Evolutionary conservation across 2,888 invertebrate genomes (phyloP).

Genomic region (Lagria hirta): DNA sequence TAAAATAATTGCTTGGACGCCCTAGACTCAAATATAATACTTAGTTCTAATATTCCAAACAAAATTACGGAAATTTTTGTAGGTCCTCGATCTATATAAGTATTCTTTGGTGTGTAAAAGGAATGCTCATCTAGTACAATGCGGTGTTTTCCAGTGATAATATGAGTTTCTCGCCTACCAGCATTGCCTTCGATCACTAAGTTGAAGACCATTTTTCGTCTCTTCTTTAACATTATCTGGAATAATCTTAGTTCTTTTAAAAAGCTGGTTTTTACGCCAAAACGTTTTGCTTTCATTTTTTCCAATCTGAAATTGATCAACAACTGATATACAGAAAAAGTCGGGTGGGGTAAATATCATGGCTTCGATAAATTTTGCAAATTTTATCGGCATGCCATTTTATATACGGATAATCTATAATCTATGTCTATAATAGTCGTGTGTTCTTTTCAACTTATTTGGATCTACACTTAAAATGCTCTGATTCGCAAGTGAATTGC

Average conservation of each 20-base stretch:
- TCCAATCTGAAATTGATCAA: constrained; percentile 9
- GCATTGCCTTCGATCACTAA: neutral
- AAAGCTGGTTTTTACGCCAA: constrained; percentile 8
- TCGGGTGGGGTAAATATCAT: constrained; percentile 2
- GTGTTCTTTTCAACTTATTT: no score
- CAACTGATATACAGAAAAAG: constrained; percentile 7
- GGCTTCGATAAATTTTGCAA: no score
- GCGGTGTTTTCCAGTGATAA: neutral
- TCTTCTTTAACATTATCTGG: constrained; percentile 5
- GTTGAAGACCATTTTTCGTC: constrained; percentile 4
- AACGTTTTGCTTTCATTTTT: constrained; percentile 10
- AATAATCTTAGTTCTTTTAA: constrained; percentile 5
- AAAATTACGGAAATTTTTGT: constrained; percentile 4
- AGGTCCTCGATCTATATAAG: neutral
- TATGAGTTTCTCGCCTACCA: constrained; percentile 4
- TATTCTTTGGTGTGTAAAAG: neutral
- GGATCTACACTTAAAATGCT: no score
- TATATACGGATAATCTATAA: no score
- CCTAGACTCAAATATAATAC: neutral
- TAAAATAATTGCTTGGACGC: neutral
- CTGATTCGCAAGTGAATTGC: no score
- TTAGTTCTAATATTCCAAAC: neutral
- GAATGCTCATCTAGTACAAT: neutral
- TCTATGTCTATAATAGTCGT: no score
- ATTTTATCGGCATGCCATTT: no score